Evolutionary conservation across 53 echinoderm and acorn worm genomes (phyloP).

Genomic region (Pentamera pediparva): DNA sequence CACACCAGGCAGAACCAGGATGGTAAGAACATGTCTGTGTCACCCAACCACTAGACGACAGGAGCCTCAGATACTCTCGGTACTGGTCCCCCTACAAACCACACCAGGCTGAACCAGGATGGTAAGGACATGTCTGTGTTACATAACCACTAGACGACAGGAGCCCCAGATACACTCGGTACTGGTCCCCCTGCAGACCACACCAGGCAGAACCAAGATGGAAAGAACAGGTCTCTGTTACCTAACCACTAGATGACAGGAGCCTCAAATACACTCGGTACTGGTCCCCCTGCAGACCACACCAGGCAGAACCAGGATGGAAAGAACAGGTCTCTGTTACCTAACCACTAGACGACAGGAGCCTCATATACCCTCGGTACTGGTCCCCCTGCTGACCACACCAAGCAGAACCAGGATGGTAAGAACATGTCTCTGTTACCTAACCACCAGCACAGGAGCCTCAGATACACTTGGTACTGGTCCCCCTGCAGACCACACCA

Average conservation of each 20-base stretch:
- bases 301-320: slow-evolving; percentile 36
- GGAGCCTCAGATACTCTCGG: slow-evolving; percentile 29
- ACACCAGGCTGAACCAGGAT: slow-evolving; percentile 42
- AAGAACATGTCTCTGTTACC: background rate
- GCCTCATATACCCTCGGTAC: slow-evolving; percentile 33
- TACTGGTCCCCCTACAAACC: slow-evolving; percentile 58
- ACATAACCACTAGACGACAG: no score
- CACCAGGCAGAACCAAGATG: slow-evolving; percentile 35
- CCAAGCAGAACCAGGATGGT: slow-evolving; percentile 41
- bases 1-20: slow-evolving; percentile 46
- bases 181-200: slow-evolving; percentile 57
- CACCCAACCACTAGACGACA: slow-evolving; percentile 2
- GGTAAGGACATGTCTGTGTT: no score
- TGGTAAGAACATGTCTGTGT: no score
- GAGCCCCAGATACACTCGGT: slow-evolving; percentile 18
- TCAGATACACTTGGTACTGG: slow-evolving; percentile 38
- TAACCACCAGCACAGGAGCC: background rate
- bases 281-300: slow-evolving; percentile 54
- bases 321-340: no score
- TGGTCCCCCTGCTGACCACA: slow-evolving; percentile 59
- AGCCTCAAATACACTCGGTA: slow-evolving; percentile 22
- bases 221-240: no score
- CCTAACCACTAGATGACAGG: no score
- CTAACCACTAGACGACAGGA: slow-evolving; percentile 20
- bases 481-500: slow-evolving; percentile 55